Conservation (phyloP, 2,888 invertebrate genomes). For the Melolontha melolontha region DNA sequence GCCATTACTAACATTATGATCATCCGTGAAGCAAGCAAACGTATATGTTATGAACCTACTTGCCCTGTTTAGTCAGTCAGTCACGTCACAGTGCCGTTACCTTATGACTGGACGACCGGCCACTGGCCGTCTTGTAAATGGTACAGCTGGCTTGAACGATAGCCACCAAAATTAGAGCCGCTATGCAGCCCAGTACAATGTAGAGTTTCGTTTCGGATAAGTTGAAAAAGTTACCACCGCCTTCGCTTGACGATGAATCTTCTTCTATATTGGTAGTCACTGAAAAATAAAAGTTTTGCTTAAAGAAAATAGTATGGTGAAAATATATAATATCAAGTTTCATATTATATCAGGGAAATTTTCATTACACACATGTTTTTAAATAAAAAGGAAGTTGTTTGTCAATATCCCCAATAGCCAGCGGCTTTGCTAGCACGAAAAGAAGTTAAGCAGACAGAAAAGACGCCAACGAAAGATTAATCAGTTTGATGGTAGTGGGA, state of each 20-base stretch:
- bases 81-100: slow-evolving; percentile 68
- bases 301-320: neutral
- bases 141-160: slow-evolving; percentile 88
- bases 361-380: no score
- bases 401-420: no score
- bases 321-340: no score
- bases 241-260: slow-evolving; percentile 64
- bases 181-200: slow-evolving; percentile 85
- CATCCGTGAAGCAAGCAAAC: slow-evolving; percentile 47
- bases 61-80: slow-evolving; percentile 54
- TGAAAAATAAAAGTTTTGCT: slow-evolving; percentile 59
- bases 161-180: slow-evolving; percentile 82
- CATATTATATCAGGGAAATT: no score
- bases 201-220: slow-evolving; percentile 81
- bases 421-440: no score
- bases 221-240: slow-evolving; percentile 70
- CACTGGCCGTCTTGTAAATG: slow-evolving; percentile 76
- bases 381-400: no score
- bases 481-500: no score
- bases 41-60: slow-evolving; percentile 56
- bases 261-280: slow-evolving; percentile 68
- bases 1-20: slow-evolving; percentile 2
- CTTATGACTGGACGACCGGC: slow-evolving; percentile 74
- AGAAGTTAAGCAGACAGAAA: no score
- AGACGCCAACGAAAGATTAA: no score